A percentile compares a stretch with the other conserved stretches of the same genome.
Conservation (phyloP, 2,113 vertebrate species). For the Stigmatopora nigra region DNA sequence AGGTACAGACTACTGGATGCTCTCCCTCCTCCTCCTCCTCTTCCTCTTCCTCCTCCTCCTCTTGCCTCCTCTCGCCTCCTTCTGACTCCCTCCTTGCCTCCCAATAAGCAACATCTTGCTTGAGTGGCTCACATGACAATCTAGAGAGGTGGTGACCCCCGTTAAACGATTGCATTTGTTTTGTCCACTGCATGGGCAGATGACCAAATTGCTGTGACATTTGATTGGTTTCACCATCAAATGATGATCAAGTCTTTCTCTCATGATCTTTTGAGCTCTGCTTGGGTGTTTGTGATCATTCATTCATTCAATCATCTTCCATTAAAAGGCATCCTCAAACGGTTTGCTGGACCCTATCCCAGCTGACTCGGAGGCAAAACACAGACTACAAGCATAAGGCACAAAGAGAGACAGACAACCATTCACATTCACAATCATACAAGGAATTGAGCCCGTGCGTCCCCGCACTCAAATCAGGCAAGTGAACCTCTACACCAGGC, state of each 20-base stretch:
- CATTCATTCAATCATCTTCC: too few species aligned
- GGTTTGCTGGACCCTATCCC: too few species aligned
- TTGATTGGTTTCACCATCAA: background rate
- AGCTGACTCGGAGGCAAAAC: too few species aligned
- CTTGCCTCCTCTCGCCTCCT: constrained; percentile 18
- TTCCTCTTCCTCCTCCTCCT: too few species aligned
- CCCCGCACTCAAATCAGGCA: too few species aligned
- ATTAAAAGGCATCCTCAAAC: too few species aligned
- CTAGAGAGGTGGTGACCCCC: constrained; percentile 32
- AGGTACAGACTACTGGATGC: constrained; percentile 52
- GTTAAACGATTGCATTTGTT: background rate
- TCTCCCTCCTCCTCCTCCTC: constrained; percentile 30
- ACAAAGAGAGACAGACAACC: too few species aligned
- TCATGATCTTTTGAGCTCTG: background rate
- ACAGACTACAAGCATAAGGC: too few species aligned
- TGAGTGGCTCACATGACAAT: constrained; percentile 56
- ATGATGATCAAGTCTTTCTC: background rate
- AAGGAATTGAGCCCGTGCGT: too few species aligned
- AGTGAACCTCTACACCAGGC: too few species aligned
- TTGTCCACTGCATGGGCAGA: background rate
- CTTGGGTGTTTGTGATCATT: background rate
- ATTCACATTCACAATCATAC: too few species aligned
- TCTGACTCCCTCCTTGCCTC: constrained; percentile 11
- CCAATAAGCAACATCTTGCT: constrained; percentile 4
- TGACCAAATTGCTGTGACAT: background rate